Percentiles rank a stretch among this genome's conserved stretches.
These are phyloP conservation scores for Eugnorisma glareosa DNA, from an alignment of 2,888 invertebrate genomes.

Conservation along the genomic window DNA sequence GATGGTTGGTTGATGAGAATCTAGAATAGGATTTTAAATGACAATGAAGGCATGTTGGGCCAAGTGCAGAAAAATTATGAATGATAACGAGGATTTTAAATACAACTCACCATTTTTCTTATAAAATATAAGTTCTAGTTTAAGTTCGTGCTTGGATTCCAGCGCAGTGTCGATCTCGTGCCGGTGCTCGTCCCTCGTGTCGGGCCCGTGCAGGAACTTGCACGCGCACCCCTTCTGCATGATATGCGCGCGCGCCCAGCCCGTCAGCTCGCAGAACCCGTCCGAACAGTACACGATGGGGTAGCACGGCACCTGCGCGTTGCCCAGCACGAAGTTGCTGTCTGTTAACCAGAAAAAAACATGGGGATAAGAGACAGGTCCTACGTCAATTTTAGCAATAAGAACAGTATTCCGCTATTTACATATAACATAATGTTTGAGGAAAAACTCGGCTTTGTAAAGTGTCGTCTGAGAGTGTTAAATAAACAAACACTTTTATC, in stretches of 20 bases:
- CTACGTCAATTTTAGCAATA: background rate
- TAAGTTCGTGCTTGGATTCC: conserved; percentile 97
- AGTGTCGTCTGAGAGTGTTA: background rate
- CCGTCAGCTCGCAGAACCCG: conserved; percentile 98
- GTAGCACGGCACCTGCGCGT: conserved; percentile 97
- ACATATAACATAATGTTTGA: background rate
- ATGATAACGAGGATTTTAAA: background rate
- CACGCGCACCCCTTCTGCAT: conserved; percentile 99
- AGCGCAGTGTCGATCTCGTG: conserved; percentile 97
- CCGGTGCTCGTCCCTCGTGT: conserved; percentile 97
- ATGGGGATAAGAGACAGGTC: background rate
- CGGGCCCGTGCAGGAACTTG: conserved; percentile 97
- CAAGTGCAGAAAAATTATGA: background rate
- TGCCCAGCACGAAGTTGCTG: conserved; percentile 98
- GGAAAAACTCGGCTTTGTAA: background rate
- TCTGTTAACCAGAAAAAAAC: conserved; percentile 90
- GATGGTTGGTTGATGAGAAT: too few species aligned
- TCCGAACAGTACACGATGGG: conserved; percentile 99
- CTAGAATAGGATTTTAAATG: background rate
- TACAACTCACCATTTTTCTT: conserved; percentile 96
- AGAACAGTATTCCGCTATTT: background rate
- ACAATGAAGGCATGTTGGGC: background rate
- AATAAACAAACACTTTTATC: background rate
- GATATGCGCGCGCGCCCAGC: conserved; percentile 97
- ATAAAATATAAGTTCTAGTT: conserved; percentile 98